phyloP scores from a whole-genome alignment of 2,113 vertebrate genomes.

The Trogon surrucura region DNA sequence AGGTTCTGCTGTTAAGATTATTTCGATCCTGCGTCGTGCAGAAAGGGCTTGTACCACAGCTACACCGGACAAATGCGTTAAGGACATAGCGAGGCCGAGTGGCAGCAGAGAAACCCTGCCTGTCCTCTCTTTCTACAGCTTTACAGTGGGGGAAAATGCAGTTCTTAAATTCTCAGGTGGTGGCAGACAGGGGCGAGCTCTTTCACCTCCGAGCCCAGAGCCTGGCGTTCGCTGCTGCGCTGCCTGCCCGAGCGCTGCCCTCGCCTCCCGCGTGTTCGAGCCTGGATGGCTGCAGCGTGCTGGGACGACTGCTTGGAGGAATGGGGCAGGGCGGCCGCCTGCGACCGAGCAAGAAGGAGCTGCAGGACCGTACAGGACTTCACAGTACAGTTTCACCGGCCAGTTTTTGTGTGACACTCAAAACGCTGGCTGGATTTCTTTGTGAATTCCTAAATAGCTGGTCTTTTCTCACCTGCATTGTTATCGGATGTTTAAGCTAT shows the following conservation, averaged over 20 bases:
- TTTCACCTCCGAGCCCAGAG: no score
- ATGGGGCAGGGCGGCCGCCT: background rate
- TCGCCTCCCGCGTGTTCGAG: fast-evolving
- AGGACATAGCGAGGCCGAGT: background rate
- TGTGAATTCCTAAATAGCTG: background rate
- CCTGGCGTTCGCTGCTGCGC: background rate
- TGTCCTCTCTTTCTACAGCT: fast-evolving
- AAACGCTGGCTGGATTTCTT: background rate
- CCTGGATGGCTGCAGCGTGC: background rate
- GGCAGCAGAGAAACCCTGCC: background rate
- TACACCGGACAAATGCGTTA: fast-evolving
- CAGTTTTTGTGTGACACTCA: background rate
- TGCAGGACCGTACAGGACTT: fast-evolving
- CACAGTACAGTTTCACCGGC: fast-evolving
- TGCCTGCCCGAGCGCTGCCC: fast-evolving
- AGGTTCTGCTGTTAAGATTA: background rate
- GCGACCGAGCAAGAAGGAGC: background rate
- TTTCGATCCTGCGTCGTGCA: background rate
- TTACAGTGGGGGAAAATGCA: no score
- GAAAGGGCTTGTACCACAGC: background rate
- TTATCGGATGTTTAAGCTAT: background rate
- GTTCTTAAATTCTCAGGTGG: no score
- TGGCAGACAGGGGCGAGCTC: no score
- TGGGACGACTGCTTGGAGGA: fast-evolving
- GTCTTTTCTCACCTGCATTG: background rate